Base-by-base conservation (phyloP, 2,797 vertebrate species). In the Gambusia yucatana region DNA sequence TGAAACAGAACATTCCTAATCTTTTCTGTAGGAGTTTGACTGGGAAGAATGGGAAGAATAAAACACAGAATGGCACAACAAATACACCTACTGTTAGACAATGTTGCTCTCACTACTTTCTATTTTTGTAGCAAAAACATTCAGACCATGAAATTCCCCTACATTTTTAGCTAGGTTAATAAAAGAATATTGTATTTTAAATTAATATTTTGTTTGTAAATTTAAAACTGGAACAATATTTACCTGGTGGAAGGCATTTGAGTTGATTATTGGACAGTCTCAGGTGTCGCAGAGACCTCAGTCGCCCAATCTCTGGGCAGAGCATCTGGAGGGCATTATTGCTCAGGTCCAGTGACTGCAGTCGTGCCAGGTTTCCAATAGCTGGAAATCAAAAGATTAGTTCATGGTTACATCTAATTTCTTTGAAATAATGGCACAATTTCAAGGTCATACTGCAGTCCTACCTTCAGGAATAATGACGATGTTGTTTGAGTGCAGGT, bases 401-500 rank as follows among this genome's bases (percentile, higher is more conserved):
- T 52, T 52, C 25, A 22, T 9, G 9, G 73, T 73, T 8, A 59
- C 5, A 30, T 30, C 33, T 41, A 4, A 25, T 1, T 2, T 63
- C 55, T 2, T 30, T 17, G 33, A 7, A 71, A 57, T 0, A 11
- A 9, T 25, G 1, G 7, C 1, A 65, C 13, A 47, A 0, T 22
- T 16, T 1, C 0, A 77, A 20, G 41, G 75, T n/a, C 76, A 3
- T 46, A 50, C 3, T 14, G 14, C 77, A 14, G 39, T 84, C 93
- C 95, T 95, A 99, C 98, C 98, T 98, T 98, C 97, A 11, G 98
- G 98, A 95, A 99, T 95, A 88, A 98, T 95, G 82, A 96, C 96
- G 87, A 99, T 98, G 93, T 98, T 99, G 95, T 99, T 99, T 89
- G 98, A 99, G 94, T 98, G 97, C 84, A 99, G 96, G 94, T 99